These are phyloP conservation scores for Apis laboriosa DNA, from an alignment of 1,140 invertebrate genomes.

Conservation along the genomic window DNA sequence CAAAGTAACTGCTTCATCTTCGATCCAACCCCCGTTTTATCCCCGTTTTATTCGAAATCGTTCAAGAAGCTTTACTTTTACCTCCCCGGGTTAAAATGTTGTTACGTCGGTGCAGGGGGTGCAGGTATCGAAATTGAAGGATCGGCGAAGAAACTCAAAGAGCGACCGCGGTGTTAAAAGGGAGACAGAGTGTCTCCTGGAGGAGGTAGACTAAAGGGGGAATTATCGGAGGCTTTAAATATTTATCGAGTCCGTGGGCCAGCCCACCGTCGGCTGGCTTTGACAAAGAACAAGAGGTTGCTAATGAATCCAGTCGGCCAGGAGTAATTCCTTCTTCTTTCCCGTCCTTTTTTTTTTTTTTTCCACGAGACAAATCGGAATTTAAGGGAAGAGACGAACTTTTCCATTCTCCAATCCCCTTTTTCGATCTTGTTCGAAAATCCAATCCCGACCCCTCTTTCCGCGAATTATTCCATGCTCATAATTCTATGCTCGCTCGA, in stretches of 20 bases:
- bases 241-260: constrained; percentile 51
- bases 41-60: not conserved
- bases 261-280: constrained; percentile 36
- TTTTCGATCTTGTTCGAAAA: not conserved
- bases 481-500: no score
- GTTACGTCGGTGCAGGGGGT: constrained; percentile 15
- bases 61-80: constrained; percentile 7
- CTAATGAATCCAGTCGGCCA: constrained; percentile 48
- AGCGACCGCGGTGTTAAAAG: not conserved
- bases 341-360: not conserved
- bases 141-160: constrained; percentile 10
- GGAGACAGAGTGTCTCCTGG: not conserved
- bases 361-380: constrained; percentile 34
- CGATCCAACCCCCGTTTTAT: not conserved
- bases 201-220: constrained; percentile 8
- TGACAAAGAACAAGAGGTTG: constrained; percentile 51
- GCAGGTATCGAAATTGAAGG: constrained; percentile 11
- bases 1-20: not conserved
- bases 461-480: not conserved
- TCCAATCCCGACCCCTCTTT: not conserved
- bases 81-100: not conserved
- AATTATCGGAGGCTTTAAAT: constrained; percentile 62
- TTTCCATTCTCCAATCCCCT: constrained; percentile 2
- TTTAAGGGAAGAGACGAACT: constrained; percentile 30
- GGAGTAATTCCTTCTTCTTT: constrained; percentile 18